Evolutionary conservation across 2,797 vertebrate species (phyloP), one percentile per base, ranked within the genome.

Genomic region (Leuciscus waleckii): DNA sequence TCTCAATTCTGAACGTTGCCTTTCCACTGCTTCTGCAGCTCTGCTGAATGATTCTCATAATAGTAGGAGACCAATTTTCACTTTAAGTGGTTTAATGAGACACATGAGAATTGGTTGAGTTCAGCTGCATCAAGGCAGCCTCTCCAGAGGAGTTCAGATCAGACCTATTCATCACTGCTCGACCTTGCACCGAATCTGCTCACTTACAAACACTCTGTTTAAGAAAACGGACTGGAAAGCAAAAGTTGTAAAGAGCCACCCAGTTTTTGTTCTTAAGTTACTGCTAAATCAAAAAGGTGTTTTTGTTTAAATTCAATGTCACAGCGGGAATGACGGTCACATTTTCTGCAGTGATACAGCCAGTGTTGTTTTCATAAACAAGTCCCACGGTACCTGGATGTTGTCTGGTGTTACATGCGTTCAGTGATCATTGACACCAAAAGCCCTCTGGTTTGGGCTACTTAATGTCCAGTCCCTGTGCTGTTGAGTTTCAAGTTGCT

Each of bases 401-500:
- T 83, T 49, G 39, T 75, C 41, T 75, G 19, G 8, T 65, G 58
- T 37, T 75, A 49, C 13, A 63, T 16, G 41, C 43, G 19, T 76
- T 76, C 58, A 75, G 39, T 75, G 56, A 65, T 83, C 58, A 76
- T 29, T 68, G 61, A 39, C 43, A 37, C 81, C 14, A 9, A n/a
- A 51, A 63, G 51, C 71, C 41, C 41, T 65, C 29, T 51, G n/a
- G 51, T 61, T 71, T 61, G 54, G 11, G 69, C 63, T 51, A n/a
- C 51, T 67, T 51, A 49, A 75, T 81, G 46, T 81, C 23, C 79
- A 71, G 43, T 77, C 17, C 6, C 5, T 71, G 46, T 76, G 32
- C 43, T 77, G 73, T 67, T 41, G 56, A 83, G 82, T 77, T 77
- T 83, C 73, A 76, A 68, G 82, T 83, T 83, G 71, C 82, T 29